These are phyloP conservation scores for Polymixis lichenea DNA, from an alignment of 2,888 invertebrate species.

Conservation along the genomic window DNA sequence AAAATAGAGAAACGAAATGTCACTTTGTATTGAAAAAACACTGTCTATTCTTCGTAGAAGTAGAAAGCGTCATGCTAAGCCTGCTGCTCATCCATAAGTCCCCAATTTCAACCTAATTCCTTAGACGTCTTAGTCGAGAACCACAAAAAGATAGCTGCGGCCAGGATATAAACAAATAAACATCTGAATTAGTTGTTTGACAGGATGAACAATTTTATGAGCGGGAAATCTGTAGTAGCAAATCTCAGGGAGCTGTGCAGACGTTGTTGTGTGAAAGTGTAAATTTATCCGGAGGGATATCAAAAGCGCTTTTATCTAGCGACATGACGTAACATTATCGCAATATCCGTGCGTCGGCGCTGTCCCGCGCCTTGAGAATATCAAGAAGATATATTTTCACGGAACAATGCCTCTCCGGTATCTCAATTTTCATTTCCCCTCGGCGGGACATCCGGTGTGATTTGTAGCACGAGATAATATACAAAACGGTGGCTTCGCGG, in stretches of 20 bases:
- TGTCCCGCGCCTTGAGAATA: slow-evolving; percentile 86
- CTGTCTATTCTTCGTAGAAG: no score
- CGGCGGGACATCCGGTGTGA: slow-evolving; percentile 88
- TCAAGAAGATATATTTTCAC: slow-evolving; percentile 89
- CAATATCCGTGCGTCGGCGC: slow-evolving; percentile 87
- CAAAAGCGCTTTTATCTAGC: slow-evolving; percentile 84
- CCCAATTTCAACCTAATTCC: slow-evolving; percentile 10
- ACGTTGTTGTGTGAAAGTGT: slow-evolving; percentile 78
- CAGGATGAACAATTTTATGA: slow-evolving; percentile 57
- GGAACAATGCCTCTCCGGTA: slow-evolving; percentile 89
- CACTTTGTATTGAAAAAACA: no score
- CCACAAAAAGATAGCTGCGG: background rate
- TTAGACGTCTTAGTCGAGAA: background rate
- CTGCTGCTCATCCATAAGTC: background rate
- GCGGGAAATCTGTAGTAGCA: slow-evolving; percentile 58
- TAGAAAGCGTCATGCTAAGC: no score
- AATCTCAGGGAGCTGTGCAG: slow-evolving; percentile 48
- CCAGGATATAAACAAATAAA: slow-evolving; percentile 50
- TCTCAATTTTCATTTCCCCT: slow-evolving; percentile 90
- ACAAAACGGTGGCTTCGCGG: slow-evolving; percentile 88
- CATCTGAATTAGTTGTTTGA: slow-evolving; percentile 48
- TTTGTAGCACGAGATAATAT: slow-evolving; percentile 90
- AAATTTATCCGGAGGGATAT: slow-evolving; percentile 83
- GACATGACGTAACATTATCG: slow-evolving; percentile 87
- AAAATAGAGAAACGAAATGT: no score